phyloP scores from a whole-genome alignment of 2,888 invertebrate species.

The Gibbula magus region DNA sequence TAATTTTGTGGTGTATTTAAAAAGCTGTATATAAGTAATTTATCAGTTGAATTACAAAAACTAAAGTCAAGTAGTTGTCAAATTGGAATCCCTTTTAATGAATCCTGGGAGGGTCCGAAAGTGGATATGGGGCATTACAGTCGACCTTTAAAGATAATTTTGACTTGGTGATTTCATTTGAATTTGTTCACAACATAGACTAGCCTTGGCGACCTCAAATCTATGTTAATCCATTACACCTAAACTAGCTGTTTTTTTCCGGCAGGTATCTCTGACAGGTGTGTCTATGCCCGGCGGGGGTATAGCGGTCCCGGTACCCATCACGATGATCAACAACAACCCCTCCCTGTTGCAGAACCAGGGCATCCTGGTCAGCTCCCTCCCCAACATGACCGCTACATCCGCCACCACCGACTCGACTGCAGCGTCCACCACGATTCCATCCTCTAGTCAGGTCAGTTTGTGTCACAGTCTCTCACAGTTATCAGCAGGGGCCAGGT shows the following conservation, averaged over 20 bases:
- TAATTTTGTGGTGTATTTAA: too few species aligned
- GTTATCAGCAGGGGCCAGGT: background rate
- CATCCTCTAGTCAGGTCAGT: conserved; percentile 26
- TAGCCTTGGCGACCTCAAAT: too few species aligned
- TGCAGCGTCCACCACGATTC: background rate
- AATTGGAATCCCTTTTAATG: too few species aligned
- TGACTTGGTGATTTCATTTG: too few species aligned
- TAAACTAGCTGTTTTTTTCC: conserved; percentile 15
- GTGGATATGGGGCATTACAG: too few species aligned
- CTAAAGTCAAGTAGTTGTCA: too few species aligned
- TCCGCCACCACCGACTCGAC: conserved; percentile 20
- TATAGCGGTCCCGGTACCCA: conserved; percentile 88
- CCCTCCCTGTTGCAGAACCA: conserved; percentile 60
- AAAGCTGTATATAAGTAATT: too few species aligned
- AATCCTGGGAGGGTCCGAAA: too few species aligned
- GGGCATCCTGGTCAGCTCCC: conserved; percentile 64
- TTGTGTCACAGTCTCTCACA: background rate
- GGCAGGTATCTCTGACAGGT: conserved; percentile 55
- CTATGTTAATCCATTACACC: too few species aligned
- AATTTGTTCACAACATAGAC: too few species aligned
- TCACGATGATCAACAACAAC: conserved; percentile 69
- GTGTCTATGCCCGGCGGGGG: conserved; percentile 79
- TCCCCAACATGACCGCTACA: conserved; percentile 36
- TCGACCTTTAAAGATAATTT: too few species aligned
- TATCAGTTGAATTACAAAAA: too few species aligned